Base-by-base conservation (phyloP, 1,140 invertebrate species). In the Sminthurides bifidus region DNA sequence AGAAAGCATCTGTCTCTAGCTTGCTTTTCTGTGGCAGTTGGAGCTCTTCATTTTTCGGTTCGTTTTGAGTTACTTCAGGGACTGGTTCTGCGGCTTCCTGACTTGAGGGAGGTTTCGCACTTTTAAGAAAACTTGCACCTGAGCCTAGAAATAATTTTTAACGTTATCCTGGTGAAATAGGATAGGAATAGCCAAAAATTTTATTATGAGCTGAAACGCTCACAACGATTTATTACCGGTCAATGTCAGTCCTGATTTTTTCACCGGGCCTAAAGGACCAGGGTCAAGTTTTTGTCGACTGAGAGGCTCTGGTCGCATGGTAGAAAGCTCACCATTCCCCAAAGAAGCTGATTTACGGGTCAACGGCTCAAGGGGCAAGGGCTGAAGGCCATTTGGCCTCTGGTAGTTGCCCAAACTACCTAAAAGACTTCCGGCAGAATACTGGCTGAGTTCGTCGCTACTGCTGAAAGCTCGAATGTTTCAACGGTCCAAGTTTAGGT, bases 101-200 rank as follows among this genome's bases (percentile, higher is more conserved):
- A 33, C 17, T 29, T 17, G 10, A 4, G 19, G n/a, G 10, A 31
- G 27, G 3, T 49, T 49, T 49, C 17, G 46, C 46, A 49, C 46
- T 49, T 17, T 56, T 56, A 4, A 56, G 24, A 37, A 56, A 56
- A 30, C 23, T 23, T 19, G 54, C 46, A 44, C 54, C 54, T 14
- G 54, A 21, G 14, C 54, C 54, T 56, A 23, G 41, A 3, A 8
- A 38, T 24, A 24, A 30, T 26, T 46, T 23, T 33, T 33, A 30
- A 50, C n/a, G n/a, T n/a, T n/a, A n/a, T n/a, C n/a, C n/a, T n/a
- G n/a, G n/a, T n/a, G n/a, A n/a, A n/a, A n/a, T n/a, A n/a, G n/a
- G n/a, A n/a, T n/a, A n/a, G n/a, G n/a, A 50, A 46, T 27, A 27
- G 15, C 4, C 23, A 23, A 19, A 24, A 24, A 23, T 43, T 10